Evolutionary conservation across 2,888 invertebrate genomes (phyloP), one percentile per base, ranked within the genome.

Genomic region (Drosophila picticornis): DNA sequence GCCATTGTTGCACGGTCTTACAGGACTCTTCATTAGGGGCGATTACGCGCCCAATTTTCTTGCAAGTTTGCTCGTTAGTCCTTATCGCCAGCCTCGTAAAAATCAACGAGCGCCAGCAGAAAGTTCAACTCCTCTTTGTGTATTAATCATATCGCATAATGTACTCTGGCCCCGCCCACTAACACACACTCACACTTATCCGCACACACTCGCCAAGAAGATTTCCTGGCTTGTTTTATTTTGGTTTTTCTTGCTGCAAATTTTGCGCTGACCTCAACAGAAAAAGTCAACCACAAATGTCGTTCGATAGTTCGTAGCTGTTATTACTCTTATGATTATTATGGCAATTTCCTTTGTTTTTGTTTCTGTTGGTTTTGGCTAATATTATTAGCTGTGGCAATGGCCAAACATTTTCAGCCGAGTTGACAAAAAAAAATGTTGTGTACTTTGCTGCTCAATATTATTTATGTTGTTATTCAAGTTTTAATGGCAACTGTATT

Each of bases 401-500:
- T 75, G 69, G 55, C 53, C 72, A 74, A 78, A 66, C 75, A 81
- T 63, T 83, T 85, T 88, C 76, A 84, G 85, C 78, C 43, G 82
- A 85, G 66, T 85, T 82, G 88, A 86, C 85, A 88, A 59, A 82
- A 88, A 71, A 66, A 72, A 64, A 48, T 57, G 16, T 65, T 50
- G 51, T 29, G n/a, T 56, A 19, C 66, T 58, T 36, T 50, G 61
- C 38, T 36, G 50, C 57, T 40, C 65, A 62, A 80, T 61, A 80
- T 67, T 73, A 73, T 76, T 79, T 77, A 71, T 66, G 70, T 55
- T 58, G 53, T 70, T 74, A 64, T 61, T 50, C 69, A 72, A 80
- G 63, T 87, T 81, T 67, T 69, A 69, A 66, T 77, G 64, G 69
- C 70, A 72, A 65, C 40, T 58, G 43, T 67, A 65, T 52, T 57